phyloP scores from a whole-genome alignment of 1,140 invertebrate genomes.

The Popillia japonica region DNA sequence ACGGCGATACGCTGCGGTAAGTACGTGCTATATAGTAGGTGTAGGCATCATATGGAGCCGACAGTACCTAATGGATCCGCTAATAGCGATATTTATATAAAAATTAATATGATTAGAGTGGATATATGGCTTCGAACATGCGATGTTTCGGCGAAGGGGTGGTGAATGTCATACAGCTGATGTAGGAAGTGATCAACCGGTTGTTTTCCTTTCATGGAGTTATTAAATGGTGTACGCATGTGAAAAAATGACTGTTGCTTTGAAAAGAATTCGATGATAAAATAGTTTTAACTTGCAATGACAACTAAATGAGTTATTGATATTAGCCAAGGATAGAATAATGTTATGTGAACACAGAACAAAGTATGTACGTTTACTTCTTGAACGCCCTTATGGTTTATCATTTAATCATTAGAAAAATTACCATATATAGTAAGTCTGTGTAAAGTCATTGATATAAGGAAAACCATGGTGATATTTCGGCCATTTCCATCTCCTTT shows the following conservation, averaged over 20 bases:
- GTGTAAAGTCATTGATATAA: no score
- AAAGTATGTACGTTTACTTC: no score
- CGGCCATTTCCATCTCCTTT: no score
- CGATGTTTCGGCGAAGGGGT: slow-evolving; percentile 18
- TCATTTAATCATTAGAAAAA: no score
- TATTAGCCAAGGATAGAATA: no score
- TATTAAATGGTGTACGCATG: slow-evolving; percentile 10
- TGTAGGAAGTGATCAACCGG: slow-evolving; percentile 16
- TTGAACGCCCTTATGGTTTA: no score
- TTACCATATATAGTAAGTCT: no score
- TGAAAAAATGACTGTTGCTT: neutral
- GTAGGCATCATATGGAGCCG: slow-evolving; percentile 9
- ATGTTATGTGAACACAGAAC: no score
- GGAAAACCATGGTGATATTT: no score
- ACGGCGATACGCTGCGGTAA: neutral
- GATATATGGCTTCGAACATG: slow-evolving; percentile 33
- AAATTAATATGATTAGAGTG: slow-evolving; percentile 35
- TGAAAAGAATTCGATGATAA: neutral
- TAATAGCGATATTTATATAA: slow-evolving; percentile 31
- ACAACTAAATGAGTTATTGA: no score
- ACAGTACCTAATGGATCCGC: slow-evolving; percentile 32
- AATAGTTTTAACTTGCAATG: no score
- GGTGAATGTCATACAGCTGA: neutral
- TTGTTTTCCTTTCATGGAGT: slow-evolving; percentile 5
- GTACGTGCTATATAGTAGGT: neutral